Base-by-base conservation (phyloP, 2,888 invertebrate genomes). In the Pandemis corylana region DNA sequence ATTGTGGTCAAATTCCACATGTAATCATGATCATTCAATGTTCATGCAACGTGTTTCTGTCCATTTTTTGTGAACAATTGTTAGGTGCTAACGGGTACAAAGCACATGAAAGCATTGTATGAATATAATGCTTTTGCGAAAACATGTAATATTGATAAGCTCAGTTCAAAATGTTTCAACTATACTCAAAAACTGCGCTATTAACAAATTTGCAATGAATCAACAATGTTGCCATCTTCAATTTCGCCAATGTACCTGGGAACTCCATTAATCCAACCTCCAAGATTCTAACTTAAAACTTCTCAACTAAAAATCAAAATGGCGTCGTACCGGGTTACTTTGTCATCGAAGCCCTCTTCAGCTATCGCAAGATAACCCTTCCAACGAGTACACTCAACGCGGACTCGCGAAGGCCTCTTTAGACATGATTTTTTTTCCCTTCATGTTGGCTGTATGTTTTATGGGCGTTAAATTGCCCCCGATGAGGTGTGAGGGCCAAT, bases 391-490 rank as follows among this genome's bases (percentile, higher is more conserved):
- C 69, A 59, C 74, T 74, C 66, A 44, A 65, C 62, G 70, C 65
- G 77, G 76, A 76, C 76, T 76, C 72, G 77, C 76, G 49, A 76
- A 49, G 61, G 72, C 73, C 75, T 75, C 78, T 82, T 79, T 76
- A 74, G 77, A 76, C 77, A 77, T 81, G 79, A 80, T 82, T 13
- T 80, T 79, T 68, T 68, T 73, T 77, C 75, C 75, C 77, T 77
- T 79, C 79, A 80, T 78, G 78, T 80, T 80, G 76, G 69, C 76
- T 80, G 76, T 75, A 76, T 79, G 79, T 82, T 80, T 81, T 81
- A 79, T 77, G 13, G 74, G 49, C 51, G 63, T 70, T 74, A 69
- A 74, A 74, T 74, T 66, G 61, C 61, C 4, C 51, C 20, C 59
- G 61, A 74, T 70, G 61, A 74, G 59, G 42, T 62, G 42, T 62